Conservation (phyloP, 1,140 invertebrate species). For the Eufriesea mexicana region DNA sequence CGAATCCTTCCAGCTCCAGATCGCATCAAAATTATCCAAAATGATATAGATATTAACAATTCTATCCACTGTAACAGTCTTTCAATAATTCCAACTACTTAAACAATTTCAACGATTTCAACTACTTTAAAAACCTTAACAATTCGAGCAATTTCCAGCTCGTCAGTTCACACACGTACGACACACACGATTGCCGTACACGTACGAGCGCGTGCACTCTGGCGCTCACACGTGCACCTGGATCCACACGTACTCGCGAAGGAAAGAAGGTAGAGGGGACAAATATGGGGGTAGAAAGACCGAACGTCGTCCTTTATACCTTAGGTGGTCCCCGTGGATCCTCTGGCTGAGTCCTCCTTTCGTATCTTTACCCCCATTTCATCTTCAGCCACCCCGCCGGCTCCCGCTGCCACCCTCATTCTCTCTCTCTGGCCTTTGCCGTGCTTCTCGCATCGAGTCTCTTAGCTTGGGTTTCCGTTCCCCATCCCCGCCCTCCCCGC, state of each 20-base stretch:
- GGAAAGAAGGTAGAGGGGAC: slow-evolving; percentile 53
- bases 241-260: neutral
- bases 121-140: too few species aligned
- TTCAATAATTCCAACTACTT: too few species aligned
- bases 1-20: slow-evolving; percentile 10
- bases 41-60: too few species aligned
- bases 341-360: slow-evolving; percentile 77
- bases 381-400: slow-evolving; percentile 58
- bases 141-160: too few species aligned
- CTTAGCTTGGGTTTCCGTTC: slow-evolving; percentile 78
- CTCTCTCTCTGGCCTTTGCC: slow-evolving; percentile 74
- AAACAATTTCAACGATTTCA: too few species aligned
- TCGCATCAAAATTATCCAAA: neutral
- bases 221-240: neutral
- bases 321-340: slow-evolving; percentile 78
- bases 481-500: slow-evolving; percentile 6
- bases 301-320: slow-evolving; percentile 78
- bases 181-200: neutral
- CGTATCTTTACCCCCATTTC: slow-evolving; percentile 74
- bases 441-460: slow-evolving; percentile 74
- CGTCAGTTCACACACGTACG: too few species aligned
- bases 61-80: too few species aligned
- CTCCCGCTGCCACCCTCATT: slow-evolving; percentile 73
- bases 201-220: neutral
- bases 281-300: slow-evolving; percentile 71